A percentile compares a stretch with the other conserved stretches of the same genome.
Conservation (phyloP, 2,113 vertebrate species). For the Anolis carolinensis region DNA sequence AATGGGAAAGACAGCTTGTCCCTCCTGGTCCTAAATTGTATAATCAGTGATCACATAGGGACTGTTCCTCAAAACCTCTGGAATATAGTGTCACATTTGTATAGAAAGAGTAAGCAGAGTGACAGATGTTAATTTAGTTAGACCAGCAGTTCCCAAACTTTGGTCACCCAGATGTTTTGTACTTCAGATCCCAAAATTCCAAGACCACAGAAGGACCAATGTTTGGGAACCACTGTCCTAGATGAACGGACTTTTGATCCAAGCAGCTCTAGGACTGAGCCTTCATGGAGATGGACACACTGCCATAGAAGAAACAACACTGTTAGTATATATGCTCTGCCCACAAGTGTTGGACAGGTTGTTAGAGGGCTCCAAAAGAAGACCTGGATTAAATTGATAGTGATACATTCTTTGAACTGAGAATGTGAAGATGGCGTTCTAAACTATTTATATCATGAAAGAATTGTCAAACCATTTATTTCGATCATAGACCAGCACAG, state of each 20-base stretch:
- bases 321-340: neutral
- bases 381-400: neutral
- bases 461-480: too few species aligned
- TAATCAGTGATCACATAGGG: neutral
- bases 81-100: neutral
- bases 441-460: neutral
- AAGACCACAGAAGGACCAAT: too few species aligned
- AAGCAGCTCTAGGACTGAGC: neutral
- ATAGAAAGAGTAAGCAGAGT: neutral
- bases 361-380: neutral
- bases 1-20: neutral
- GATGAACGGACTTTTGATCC: neutral
- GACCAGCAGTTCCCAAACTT: too few species aligned
- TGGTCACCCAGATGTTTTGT: too few species aligned
- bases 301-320: neutral
- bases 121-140: neutral
- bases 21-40: neutral
- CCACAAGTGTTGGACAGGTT: neutral
- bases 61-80: neutral
- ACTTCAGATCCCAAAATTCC: too few species aligned
- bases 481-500: too few species aligned
- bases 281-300: neutral
- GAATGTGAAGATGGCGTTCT: neutral
- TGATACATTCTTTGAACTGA: neutral
- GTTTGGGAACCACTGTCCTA: neutral